Base-by-base conservation (phyloP, 2,888 invertebrate species). In the Tenthredo distinguenda region DNA sequence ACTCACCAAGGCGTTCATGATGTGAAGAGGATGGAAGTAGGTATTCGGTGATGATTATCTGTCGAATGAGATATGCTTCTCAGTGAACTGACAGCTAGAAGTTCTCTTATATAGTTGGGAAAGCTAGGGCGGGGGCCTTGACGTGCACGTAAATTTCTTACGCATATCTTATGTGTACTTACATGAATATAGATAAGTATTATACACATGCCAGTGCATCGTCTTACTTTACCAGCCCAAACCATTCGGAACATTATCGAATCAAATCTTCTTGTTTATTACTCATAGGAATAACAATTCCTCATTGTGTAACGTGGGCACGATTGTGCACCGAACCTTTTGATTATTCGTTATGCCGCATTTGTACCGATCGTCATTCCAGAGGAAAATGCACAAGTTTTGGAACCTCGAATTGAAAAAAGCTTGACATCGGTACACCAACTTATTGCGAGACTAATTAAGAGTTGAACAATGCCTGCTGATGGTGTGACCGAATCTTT, bases 1-100 rank as follows among this genome's bases (percentile, higher is more conserved):
- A 81, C 81, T 81, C 40, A 81, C 81, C 81, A 62, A 31, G 50
- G 55, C 40, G 37, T 81, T 81, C 58, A 81, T 81, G 81, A 81
- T 62, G 21, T 50, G 26, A n/a, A 34, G 12, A 58, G 18, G 15
- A 58, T 21, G 81, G 40, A 62, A 55, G 55, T 55, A 34, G 72
- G 10, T 74, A 31, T 21, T 40, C 83, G 34, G 10, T 31, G 83
- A 47, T 26, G 83, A 83, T 68, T 83, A 47, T 47, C 65, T 71
- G n/a, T 71, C 68, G 83, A 47, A 83, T 83, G 83, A 68, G 47
- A 68, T 68, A 47, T 71, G 68, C 68, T 68, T 83, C 68, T 83
- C 43, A 21, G 37, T 83, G 68, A 83, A 58, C 7, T 83, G 83
- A 83, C 83, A 43, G 83, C 43, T 47, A 68, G 47, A 68, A 68